Evolutionary conservation across 2,888 invertebrate species (phyloP).

Genomic region (Heteropelma amictum): DNA sequence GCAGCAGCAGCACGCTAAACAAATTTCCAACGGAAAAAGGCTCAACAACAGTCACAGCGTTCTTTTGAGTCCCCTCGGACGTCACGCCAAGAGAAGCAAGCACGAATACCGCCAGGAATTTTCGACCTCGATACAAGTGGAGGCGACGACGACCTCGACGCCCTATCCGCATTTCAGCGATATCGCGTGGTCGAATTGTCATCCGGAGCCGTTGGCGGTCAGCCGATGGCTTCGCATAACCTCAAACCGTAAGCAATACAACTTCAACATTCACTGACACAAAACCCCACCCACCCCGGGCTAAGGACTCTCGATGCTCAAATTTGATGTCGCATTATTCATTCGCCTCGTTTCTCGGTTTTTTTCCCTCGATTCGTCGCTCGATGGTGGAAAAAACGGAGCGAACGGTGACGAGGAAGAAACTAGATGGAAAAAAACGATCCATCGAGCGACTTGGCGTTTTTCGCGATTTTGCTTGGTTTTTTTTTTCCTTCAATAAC

Average conservation of each 20-base stretch:
- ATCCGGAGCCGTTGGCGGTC: conserved; percentile 77
- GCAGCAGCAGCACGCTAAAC: conserved; percentile 56
- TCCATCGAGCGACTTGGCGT: too few species aligned
- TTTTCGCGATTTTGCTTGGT: too few species aligned
- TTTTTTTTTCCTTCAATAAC: conserved; percentile 37
- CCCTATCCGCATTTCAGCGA: conserved; percentile 74
- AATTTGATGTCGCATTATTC: too few species aligned
- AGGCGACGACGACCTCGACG: conserved; percentile 73
- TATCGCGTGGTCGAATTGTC: conserved; percentile 76
- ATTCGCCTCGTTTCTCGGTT: conserved; percentile 16
- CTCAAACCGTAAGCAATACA: conserved; percentile 77
- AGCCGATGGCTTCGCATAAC: conserved; percentile 76
- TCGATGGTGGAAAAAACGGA: neutral
- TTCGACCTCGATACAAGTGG: conserved; percentile 72
- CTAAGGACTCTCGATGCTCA: conserved; percentile 71
- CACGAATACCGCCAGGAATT: conserved; percentile 70
- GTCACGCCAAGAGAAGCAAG: conserved; percentile 65
- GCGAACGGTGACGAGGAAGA: too few species aligned
- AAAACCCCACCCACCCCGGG: conserved; percentile 77
- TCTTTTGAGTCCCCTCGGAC: conserved; percentile 60
- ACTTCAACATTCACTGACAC: conserved; percentile 78
- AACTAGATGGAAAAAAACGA: too few species aligned
- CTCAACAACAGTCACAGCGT: conserved; percentile 63
- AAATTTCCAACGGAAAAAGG: conserved; percentile 70
- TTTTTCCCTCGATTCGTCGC: conserved; percentile 10